phyloP scores from a whole-genome alignment of 2,797 vertebrate species.

The Bryconaethiops microstoma region DNA sequence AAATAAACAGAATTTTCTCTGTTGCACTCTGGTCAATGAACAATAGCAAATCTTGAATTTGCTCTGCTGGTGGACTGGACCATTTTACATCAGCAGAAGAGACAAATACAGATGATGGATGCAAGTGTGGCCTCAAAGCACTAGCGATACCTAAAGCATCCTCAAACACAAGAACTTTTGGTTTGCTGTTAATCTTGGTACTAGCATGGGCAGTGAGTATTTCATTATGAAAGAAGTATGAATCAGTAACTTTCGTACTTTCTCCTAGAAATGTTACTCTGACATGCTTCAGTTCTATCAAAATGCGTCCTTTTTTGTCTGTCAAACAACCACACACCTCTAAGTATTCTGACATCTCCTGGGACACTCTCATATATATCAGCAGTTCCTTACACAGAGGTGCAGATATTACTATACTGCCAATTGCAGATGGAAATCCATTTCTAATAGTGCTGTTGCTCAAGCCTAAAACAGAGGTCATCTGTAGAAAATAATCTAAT shows the following conservation, averaged over 20 bases:
- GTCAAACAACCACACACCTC: conserved; percentile 87
- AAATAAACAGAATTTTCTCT: conserved; percentile 80
- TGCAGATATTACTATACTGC: conserved; percentile 75
- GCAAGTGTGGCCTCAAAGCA: conserved; percentile 73
- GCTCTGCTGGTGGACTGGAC: conserved; percentile 15
- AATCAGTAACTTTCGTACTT: conserved; percentile 61
- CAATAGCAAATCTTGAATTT: conserved; percentile 58
- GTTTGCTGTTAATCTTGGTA: conserved; percentile 46
- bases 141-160: conserved; percentile 79
- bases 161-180: conserved; percentile 82
- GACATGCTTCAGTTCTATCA: conserved; percentile 81
- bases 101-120: conserved; percentile 64
- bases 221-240: conserved; percentile 81
- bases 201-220: conserved; percentile 58
- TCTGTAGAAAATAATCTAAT: conserved; percentile 87
- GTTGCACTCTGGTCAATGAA: conserved; percentile 57
- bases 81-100: conserved; percentile 45
- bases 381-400: conserved; percentile 82
- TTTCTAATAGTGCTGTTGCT: conserved; percentile 58
- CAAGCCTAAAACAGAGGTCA: conserved; percentile 74
- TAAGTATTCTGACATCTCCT: conserved; percentile 72
- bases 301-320: conserved; percentile 74
- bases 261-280: conserved; percentile 76
- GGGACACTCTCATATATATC: conserved; percentile 80
- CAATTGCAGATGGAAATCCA: conserved; percentile 82